Conservation (phyloP, 1,140 invertebrate species). For the Diachasmimorpha longicaudata region DNA sequence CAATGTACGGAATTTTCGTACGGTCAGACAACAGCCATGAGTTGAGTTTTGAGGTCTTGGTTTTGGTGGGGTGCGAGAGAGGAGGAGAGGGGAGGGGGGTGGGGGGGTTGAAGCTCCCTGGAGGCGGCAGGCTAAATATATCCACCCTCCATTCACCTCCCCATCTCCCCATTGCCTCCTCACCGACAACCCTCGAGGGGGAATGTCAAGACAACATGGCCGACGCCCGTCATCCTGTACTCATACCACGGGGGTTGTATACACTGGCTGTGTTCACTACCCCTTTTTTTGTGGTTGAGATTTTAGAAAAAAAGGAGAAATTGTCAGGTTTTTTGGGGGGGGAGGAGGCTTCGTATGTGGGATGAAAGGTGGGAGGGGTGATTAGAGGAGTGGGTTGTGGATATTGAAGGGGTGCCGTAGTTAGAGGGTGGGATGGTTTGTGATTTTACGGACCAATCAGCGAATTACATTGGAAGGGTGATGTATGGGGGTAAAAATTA, state of each 20-base stretch:
- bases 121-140: slow-evolving; percentile 64
- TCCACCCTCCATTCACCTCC: slow-evolving; percentile 47
- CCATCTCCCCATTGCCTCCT: background rate
- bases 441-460: too few relatives aligned
- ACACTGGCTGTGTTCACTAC: slow-evolving; percentile 54
- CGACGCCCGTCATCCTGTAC: slow-evolving; percentile 61
- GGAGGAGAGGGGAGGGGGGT: too few relatives aligned
- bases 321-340: background rate
- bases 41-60: slow-evolving; percentile 5
- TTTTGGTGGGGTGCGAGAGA: slow-evolving; percentile 45
- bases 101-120: slow-evolving; percentile 55
- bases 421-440: too few relatives aligned
- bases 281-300: background rate
- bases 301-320: background rate
- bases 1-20: slow-evolving; percentile 16
- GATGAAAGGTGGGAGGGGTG: too few relatives aligned
- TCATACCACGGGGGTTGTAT: slow-evolving; percentile 42
- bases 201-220: slow-evolving; percentile 65
- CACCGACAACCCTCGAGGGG: slow-evolving; percentile 57
- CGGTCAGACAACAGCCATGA: slow-evolving; percentile 7
- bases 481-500: too few relatives aligned
- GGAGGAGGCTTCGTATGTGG: too few relatives aligned
- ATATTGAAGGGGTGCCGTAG: too few relatives aligned
- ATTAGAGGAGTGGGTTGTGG: too few relatives aligned
- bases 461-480: too few relatives aligned